These are phyloP conservation scores for Crotophaga sulcirostris DNA, from an alignment of 2,113 vertebrate species.

Conservation along the genomic window DNA sequence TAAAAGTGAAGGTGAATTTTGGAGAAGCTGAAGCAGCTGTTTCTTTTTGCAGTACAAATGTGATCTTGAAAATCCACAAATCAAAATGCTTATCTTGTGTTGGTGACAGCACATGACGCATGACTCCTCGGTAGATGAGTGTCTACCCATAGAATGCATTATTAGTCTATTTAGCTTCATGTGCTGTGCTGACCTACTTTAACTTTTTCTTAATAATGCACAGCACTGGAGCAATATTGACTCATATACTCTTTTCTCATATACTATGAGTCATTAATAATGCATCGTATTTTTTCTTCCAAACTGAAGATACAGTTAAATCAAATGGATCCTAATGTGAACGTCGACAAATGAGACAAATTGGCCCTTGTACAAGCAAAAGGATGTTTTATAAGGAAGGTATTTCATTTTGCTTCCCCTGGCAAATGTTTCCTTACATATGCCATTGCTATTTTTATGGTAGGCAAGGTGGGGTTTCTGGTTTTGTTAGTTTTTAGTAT, in stretches of 20 bases:
- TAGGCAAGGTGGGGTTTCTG: background rate
- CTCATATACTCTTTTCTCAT: constrained; percentile 26
- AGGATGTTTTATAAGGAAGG: background rate
- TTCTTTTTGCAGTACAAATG: constrained; percentile 23
- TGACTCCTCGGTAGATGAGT: constrained; percentile 65
- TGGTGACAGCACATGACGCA: constrained; percentile 52
- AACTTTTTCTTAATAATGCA: constrained; percentile 64
- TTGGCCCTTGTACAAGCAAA: background rate
- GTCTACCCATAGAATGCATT: constrained; percentile 52
- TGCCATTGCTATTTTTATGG: background rate
- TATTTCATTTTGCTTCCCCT: constrained; percentile 16
- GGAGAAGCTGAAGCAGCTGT: background rate
- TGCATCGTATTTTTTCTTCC: background rate
- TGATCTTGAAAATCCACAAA: constrained; percentile 60
- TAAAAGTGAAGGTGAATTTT: background rate
- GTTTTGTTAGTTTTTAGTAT: background rate
- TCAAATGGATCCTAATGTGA: constrained; percentile 38
- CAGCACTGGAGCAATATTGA: constrained; percentile 42
- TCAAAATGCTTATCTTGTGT: constrained; percentile 69
- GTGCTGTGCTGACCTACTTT: constrained; percentile 66
- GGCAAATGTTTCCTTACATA: constrained; percentile 26
- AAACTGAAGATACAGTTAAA: constrained; percentile 53
- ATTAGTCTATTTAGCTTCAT: constrained; percentile 58
- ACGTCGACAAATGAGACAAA: constrained; percentile 38
- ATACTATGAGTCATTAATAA: constrained; percentile 55